Evolutionary conservation across 2,797 vertebrate species (phyloP), one percentile per base, ranked within the genome.

Genomic region (Melanotaenia maccullochi): DNA sequence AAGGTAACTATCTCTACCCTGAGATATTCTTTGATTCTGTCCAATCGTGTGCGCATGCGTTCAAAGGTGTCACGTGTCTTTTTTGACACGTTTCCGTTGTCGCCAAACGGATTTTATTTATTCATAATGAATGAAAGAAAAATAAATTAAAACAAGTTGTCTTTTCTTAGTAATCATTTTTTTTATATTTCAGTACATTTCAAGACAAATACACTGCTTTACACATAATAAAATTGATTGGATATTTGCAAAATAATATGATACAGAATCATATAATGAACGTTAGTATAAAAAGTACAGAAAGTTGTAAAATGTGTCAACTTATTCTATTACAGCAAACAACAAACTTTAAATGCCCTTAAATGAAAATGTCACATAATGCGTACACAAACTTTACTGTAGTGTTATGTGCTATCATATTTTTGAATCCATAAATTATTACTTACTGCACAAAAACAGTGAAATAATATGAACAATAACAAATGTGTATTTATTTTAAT

Each of bases 31-130:
- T 49, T 69, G 81, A 9, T 60, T 1, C 20, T 24, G 32, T 56
- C 54, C 51, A 71, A 68, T 75, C 38, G 24, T 73, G 71, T 58
- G 78, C 69, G 58, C 75, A 24, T 73, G n/a, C 47, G 47, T 72
- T 54, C 0, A 33, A 44, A 5, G 63, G 42, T 42, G 62, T 81
- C 58, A 60, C 40, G 5, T 60, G 18, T 56, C 67, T 72, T 9
- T 64, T 22, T 12, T 8, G 49, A 51, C 47, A n/a, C n/a, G n/a
- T 49, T 49, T n/a, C 47, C 9, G n/a, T 22, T 52, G 51, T 52
- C 51, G 25, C 11, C 16, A 8, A 18, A 33, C 9, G 33, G 40
- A 7, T 33, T 1, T 61, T 33, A 20, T 38, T 9, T 49, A 24
- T 22, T 38, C 44, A 6, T 44, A 18, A 44, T 5, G 12, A 44